phyloP scores from a whole-genome alignment of 1,140 invertebrate species.

The Hirudo medicinalis region DNA sequence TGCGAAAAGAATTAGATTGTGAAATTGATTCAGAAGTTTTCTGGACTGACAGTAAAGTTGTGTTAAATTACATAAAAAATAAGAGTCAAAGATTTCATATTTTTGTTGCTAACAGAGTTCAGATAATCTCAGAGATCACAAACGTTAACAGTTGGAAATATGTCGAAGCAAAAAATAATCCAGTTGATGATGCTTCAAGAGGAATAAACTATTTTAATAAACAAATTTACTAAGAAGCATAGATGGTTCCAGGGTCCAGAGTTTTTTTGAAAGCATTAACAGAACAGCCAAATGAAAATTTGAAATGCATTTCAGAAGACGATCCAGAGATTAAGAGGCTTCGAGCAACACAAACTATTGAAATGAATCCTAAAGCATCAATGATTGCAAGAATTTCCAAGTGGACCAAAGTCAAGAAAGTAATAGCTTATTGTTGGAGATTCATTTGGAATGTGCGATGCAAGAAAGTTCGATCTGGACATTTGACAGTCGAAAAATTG shows the following conservation, averaged over 20 bases:
- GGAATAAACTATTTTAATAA: neutral
- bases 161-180: slow-evolving; percentile 5
- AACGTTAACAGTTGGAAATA: slow-evolving; percentile 15
- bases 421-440: slow-evolving; percentile 13
- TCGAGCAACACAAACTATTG: neutral
- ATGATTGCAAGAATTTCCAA: slow-evolving; percentile 17
- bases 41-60: slow-evolving; percentile 22
- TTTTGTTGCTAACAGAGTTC: slow-evolving; percentile 21
- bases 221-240: neutral
- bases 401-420: slow-evolving; percentile 19
- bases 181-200: slow-evolving; percentile 19
- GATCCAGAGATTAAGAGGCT: slow-evolving; percentile 5
- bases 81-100: slow-evolving; percentile 19
- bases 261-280: slow-evolving; percentile 13
- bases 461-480: neutral
- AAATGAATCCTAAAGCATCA: neutral
- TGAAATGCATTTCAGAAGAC: neutral
- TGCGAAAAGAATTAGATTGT: slow-evolving; percentile 12
- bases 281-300: neutral
- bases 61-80: slow-evolving; percentile 23
- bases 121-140: neutral
- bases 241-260: slow-evolving; percentile 17
- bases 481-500: neutral
- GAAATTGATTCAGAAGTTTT: slow-evolving; percentile 7
- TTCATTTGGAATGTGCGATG: neutral